Base-by-base conservation (phyloP, 2,797 vertebrate genomes). In the Nyctalus aviator region DNA sequence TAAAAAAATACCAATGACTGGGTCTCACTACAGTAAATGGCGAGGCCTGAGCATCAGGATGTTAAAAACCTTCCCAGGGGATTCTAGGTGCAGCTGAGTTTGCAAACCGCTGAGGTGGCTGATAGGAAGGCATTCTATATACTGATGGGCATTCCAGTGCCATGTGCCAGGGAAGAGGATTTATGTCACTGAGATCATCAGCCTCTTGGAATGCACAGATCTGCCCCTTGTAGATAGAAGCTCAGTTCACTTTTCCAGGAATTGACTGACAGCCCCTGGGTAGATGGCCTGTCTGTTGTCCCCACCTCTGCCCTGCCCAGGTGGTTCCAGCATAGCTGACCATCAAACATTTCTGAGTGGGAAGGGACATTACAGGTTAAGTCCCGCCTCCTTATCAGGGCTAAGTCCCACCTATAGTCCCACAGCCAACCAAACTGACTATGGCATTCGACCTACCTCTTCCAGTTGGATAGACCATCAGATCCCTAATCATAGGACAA, bases 211-310 rank as follows among this genome's bases (percentile, higher is more conserved):
- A 44, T 18, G n/a, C 11, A 3, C 30, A 0, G 8, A 20, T 71
- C 55, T 50, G 72, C 15, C 8, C 41, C 18, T 41, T 73, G 59
- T 32, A 59, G 27, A 32, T 66, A 72, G 21, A 62, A n/a, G 21
- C 25, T 5, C 25, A 0, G 3, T 21, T 1, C 5, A 2, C 8
- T 8, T 68, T 25, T 32, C 57, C 1, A 7, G 30, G 20, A n/a
- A 8, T 25, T 15, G 17, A 41, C 1, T 35, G 35, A n/a, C 41
- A 12, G 69, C 30, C 8, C 55, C 21, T n/a, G 11, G 2, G 8
- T 5, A 12, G 20, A n/a, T 68, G 35, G 13, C 53, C 68, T 53
- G 0, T 9, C 73, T 35, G 4, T 35, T 20, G 35, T 59, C 23
- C 23, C 23, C 30, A 59, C 62, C 48, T 57, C 62, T 23, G 17